Conservation (phyloP, 1,140 invertebrate species). For the Asobara japonica region DNA sequence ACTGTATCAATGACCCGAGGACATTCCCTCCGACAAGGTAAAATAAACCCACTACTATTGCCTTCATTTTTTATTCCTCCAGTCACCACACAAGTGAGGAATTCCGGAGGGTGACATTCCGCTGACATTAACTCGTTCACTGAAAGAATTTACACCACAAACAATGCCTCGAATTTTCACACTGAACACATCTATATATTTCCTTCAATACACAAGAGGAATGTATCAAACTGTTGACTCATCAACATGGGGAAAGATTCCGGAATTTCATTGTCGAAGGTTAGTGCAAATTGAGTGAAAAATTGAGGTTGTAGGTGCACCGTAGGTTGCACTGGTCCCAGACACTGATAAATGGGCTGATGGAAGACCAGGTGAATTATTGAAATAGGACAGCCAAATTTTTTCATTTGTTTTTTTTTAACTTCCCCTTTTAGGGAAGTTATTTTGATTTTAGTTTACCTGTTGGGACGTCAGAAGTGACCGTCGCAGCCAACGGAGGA, state of each 20-base stretch:
- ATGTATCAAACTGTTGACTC: not conserved
- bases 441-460: slow-evolving; percentile 47
- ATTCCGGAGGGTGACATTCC: not conserved
- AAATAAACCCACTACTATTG: too few species aligned
- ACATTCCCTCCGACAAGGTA: too few species aligned
- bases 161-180: not conserved
- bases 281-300: not conserved
- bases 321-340: too few species aligned
- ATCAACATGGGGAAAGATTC: not conserved
- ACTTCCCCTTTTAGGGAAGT: too few species aligned
- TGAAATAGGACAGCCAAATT: too few species aligned
- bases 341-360: not conserved
- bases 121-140: not conserved
- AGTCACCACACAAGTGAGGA: too few species aligned
- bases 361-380: not conserved
- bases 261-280: not conserved
- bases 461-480: slow-evolving; percentile 51
- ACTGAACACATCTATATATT: not conserved
- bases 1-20: too few species aligned
- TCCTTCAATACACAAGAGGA: not conserved
- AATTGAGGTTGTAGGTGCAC: not conserved
- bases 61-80: too few species aligned
- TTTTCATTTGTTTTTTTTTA: slow-evolving; percentile 13
- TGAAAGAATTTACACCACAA: not conserved
- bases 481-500: slow-evolving; percentile 53